Conservation (phyloP, 2,888 invertebrate genomes). For the Kuschelorhynchus macadamiae region DNA sequence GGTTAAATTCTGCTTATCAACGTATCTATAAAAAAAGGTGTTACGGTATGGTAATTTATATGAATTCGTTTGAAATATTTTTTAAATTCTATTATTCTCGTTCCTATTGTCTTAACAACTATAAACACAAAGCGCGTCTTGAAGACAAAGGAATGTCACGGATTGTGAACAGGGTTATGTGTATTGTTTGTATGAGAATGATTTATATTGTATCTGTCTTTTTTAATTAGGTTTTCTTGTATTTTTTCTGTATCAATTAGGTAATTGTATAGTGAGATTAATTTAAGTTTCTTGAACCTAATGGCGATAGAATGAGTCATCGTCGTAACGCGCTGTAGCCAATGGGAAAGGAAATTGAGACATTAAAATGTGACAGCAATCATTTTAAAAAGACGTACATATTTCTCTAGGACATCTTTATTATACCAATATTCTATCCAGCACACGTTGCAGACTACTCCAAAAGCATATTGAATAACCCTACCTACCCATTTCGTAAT, state of each 20-base stretch:
- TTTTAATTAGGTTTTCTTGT: slow-evolving; percentile 4
- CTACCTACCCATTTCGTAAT: slow-evolving; percentile 25
- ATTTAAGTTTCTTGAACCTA: slow-evolving; percentile 16
- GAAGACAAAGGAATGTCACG: slow-evolving; percentile 27
- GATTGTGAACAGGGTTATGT: slow-evolving; percentile 18
- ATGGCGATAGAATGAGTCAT: neutral
- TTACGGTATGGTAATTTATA: slow-evolving; percentile 24
- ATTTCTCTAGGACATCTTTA: slow-evolving; percentile 9
- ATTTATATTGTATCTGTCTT: slow-evolving; percentile 8
- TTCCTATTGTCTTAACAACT: slow-evolving; percentile 14
- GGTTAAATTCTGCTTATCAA: slow-evolving; percentile 27
- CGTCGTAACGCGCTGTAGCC: neutral
- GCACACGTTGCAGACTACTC: slow-evolving; percentile 13
- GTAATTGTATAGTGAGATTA: neutral
- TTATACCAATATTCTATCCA: neutral
- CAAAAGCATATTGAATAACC: slow-evolving; percentile 22
- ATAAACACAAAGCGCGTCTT: slow-evolving; percentile 7
- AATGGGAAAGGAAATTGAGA: slow-evolving; percentile 5
- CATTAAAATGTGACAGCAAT: neutral
- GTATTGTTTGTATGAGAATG: slow-evolving; percentile 16
- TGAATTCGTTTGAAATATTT: slow-evolving; percentile 25
- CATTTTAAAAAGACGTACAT: neutral
- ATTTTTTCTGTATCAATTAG: slow-evolving; percentile 20
- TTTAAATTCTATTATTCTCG: slow-evolving; percentile 3
- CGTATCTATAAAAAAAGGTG: slow-evolving; percentile 9